phyloP scores from a whole-genome alignment of 2,113 vertebrate genomes.

The Microcebus lehilahytsara region DNA sequence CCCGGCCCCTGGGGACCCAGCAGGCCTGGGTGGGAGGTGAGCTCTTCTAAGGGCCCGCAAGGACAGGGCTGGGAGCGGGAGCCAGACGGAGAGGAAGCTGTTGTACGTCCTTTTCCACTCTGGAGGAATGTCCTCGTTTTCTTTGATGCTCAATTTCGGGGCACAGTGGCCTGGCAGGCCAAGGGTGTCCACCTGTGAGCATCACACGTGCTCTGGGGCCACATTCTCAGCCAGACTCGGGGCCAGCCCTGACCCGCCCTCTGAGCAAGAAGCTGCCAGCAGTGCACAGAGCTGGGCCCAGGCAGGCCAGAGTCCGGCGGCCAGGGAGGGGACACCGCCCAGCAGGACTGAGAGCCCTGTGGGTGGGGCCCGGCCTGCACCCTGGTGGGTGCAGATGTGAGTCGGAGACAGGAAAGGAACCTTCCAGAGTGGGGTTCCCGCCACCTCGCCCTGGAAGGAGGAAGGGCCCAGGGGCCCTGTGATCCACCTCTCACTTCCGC shows the following conservation, averaged over 20 bases:
- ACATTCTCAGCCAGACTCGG: accelerated
- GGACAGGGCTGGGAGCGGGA: accelerated
- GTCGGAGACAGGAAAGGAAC: background rate
- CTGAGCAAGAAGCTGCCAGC: background rate
- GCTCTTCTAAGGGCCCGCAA: accelerated
- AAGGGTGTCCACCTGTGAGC: accelerated
- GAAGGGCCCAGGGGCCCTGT: background rate
- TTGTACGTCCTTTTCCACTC: accelerated
- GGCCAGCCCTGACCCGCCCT: accelerated
- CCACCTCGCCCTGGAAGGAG: accelerated
- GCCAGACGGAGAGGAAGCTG: no score
- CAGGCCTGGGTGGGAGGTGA: accelerated
- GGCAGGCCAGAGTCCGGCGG: background rate
- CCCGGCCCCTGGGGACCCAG: accelerated
- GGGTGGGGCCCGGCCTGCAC: accelerated
- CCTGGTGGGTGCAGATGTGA: accelerated
- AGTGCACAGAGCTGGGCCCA: accelerated
- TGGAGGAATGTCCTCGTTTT: accelerated
- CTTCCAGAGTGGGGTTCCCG: background rate
- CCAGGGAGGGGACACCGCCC: accelerated
- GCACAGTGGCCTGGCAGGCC: accelerated
- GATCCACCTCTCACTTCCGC: background rate
- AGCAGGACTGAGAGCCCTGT: background rate
- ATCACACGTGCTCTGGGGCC: accelerated
- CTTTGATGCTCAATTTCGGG: accelerated